A percentile compares a stretch with the other conserved stretches of the same genome.
phyloP scores from a whole-genome alignment of 2,888 invertebrate species.

The Apamea crenata region DNA sequence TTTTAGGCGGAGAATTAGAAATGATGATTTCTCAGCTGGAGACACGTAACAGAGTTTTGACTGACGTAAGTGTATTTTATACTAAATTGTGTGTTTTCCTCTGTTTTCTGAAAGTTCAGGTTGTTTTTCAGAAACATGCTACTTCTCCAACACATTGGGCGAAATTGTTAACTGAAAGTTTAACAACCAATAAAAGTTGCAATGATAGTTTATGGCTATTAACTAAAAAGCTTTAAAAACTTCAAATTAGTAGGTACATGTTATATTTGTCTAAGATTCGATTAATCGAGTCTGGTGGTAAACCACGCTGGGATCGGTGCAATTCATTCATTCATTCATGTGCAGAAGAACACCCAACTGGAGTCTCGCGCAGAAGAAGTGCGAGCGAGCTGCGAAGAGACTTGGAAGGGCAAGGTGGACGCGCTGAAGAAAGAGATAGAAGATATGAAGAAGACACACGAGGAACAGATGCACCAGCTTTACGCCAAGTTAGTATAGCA shows the following conservation, averaged over 20 bases:
- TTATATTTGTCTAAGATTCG: too few relatives aligned
- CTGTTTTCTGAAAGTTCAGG: neutral
- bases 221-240: neutral
- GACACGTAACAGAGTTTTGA: constrained; percentile 91
- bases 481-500: constrained; percentile 92
- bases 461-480: constrained; percentile 94
- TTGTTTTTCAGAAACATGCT: neutral
- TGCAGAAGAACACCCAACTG: constrained; percentile 83
- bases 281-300: too few relatives aligned
- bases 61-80: constrained; percentile 86
- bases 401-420: constrained; percentile 92
- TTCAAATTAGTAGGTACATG: neutral
- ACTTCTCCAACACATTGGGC: neutral
- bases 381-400: constrained; percentile 87
- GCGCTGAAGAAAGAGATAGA: constrained; percentile 91
- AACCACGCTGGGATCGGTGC: too few relatives aligned
- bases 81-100: neutral
- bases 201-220: neutral
- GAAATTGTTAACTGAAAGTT: neutral
- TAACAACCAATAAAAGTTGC: neutral
- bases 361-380: constrained; percentile 79
- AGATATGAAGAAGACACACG: constrained; percentile 91
- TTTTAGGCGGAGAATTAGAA: constrained; percentile 86
- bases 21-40: constrained; percentile 92
- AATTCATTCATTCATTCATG: too few relatives aligned